Evolutionary conservation across 2,113 vertebrate species (phyloP).

Genomic region (Acrocephalus kingi): DNA sequence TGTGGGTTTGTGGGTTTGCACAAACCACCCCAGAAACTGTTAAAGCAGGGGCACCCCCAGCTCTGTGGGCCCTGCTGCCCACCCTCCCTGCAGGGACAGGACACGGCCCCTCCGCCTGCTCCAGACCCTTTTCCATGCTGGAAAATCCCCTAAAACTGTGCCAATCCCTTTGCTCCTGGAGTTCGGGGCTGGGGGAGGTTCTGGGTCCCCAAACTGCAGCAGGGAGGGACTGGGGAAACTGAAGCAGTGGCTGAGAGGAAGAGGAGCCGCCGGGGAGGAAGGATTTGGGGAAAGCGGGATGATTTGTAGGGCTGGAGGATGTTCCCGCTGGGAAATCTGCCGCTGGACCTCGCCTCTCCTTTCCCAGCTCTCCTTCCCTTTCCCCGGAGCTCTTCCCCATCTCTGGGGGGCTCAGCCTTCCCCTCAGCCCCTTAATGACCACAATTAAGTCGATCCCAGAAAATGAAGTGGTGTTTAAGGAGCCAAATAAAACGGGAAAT

Average conservation of each 20-base stretch:
- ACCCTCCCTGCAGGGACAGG: not conserved
- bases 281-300: not conserved
- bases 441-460: not conserved
- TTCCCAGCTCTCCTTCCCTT: not conserved
- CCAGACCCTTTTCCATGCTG: not conserved
- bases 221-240: not conserved
- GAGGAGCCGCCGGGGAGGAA: accelerated
- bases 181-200: not conserved
- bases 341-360: not conserved
- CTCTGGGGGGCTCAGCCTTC: not conserved
- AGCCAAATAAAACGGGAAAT: not conserved
- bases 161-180: not conserved
- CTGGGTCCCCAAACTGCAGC: accelerated
- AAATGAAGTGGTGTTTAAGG: not conserved
- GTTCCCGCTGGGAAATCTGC: not conserved
- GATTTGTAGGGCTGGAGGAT: not conserved
- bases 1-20: not conserved
- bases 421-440: not conserved
- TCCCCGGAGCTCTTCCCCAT: not conserved
- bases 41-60: not conserved
- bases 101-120: accelerated
- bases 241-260: not conserved
- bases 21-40: not conserved
- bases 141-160: not conserved
- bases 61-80: not conserved